phyloP scores from a whole-genome alignment of 2,888 invertebrate species.

The Drosophila siamana region DNA sequence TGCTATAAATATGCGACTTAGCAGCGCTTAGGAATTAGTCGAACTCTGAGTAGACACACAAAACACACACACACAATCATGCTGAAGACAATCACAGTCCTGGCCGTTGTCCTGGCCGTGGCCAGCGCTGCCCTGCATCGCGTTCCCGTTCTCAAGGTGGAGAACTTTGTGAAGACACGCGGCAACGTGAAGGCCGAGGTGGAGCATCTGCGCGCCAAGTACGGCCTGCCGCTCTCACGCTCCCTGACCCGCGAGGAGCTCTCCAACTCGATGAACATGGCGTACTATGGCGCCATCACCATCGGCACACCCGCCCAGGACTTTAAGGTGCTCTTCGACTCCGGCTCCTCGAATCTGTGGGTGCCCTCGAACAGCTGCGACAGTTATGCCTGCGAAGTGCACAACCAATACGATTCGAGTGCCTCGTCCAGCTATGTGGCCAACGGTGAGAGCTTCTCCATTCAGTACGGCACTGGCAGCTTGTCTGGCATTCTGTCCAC shows the following conservation, averaged over 20 bases:
- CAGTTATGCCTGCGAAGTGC: conserved; percentile 92
- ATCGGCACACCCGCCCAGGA: conserved; percentile 96
- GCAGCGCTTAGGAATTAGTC: conserved; percentile 47
- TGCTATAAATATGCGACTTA: conserved; percentile 46
- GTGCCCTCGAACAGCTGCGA: conserved; percentile 97
- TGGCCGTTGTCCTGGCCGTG: conserved; percentile 64
- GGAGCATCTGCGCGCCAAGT: conserved; percentile 58
- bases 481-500: conserved; percentile 97
- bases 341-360: conserved; percentile 99
- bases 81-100: conserved; percentile 48
- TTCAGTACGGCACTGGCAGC: conserved; percentile 97
- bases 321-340: conserved; percentile 98
- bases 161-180: conserved; percentile 60
- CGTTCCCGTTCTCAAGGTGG: conserved; percentile 62
- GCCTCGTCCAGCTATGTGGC: conserved; percentile 92
- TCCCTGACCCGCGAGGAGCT: conserved; percentile 84
- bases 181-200: conserved; percentile 50
- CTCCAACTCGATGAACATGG: conserved; percentile 96
- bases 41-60: conserved; percentile 56
- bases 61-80: conserved; percentile 28
- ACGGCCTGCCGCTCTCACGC: conserved; percentile 51
- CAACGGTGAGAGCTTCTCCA: conserved; percentile 96
- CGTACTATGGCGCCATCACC: conserved; percentile 97
- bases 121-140: conserved; percentile 65
- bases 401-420: conserved; percentile 95